Conservation (phyloP, 2,888 invertebrate genomes). For the Apotomis capreana region DNA sequence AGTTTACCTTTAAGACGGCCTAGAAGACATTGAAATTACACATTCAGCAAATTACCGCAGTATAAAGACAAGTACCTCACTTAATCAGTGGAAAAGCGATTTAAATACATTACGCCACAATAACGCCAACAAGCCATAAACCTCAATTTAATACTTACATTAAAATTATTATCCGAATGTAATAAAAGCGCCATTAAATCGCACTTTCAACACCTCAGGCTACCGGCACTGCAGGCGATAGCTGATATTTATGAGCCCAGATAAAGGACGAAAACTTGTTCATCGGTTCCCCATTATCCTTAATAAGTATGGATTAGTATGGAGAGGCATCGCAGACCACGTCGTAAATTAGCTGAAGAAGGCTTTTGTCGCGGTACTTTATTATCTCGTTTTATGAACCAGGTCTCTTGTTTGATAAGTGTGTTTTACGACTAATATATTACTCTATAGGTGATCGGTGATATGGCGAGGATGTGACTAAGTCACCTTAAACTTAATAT, state of each 20-base stretch:
- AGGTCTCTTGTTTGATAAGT: conserved; percentile 70
- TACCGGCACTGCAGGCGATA: conserved; percentile 59
- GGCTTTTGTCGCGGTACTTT: conserved; percentile 74
- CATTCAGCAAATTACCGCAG: not conserved
- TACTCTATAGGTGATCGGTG: conserved; percentile 63
- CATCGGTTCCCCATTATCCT: conserved; percentile 80
- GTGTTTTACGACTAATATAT: conserved; percentile 72
- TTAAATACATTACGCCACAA: conserved; percentile 53
- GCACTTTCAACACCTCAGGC: conserved; percentile 71
- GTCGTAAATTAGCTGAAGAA: conserved; percentile 73
- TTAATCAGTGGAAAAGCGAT: conserved; percentile 42
- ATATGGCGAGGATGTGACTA: conserved; percentile 47
- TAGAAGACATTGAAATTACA: not conserved
- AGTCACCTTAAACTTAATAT: conserved; percentile 42
- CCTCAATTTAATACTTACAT: conserved; percentile 53
- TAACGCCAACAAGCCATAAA: conserved; percentile 57
- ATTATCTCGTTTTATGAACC: conserved; percentile 69
- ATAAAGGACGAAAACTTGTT: conserved; percentile 78
- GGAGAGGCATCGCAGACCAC: conserved; percentile 66
- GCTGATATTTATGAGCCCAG: conserved; percentile 70
- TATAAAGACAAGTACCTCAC: not conserved
- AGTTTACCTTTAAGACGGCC: not conserved
- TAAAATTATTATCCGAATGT: conserved; percentile 63
- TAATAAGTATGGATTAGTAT: conserved; percentile 82
- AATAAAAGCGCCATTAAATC: conserved; percentile 69